phyloP scores from a whole-genome alignment of 2,797 vertebrate genomes.

The Melanogrammus aeglefinus region DNA sequence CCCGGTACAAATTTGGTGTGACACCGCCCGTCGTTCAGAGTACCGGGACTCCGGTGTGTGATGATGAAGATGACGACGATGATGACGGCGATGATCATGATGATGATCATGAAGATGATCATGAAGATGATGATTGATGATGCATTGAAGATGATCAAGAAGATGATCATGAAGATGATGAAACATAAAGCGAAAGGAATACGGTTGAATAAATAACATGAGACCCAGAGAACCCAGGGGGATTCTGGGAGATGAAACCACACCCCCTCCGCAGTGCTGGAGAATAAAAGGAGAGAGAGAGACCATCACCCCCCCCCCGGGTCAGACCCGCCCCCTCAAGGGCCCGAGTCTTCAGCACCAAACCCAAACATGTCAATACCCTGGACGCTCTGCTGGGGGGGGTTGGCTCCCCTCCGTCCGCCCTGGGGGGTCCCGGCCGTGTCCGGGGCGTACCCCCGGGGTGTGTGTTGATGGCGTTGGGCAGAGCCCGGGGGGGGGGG shows the following conservation, averaged over 20 bases:
- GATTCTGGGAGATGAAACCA: constrained; percentile 56
- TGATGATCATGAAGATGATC: constrained; percentile 59
- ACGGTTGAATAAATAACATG: constrained; percentile 76
- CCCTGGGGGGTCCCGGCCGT: constrained; percentile 14
- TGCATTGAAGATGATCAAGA: no score
- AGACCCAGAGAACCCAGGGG: constrained; percentile 64
- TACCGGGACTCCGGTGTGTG: constrained; percentile 48
- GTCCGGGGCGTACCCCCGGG: constrained; percentile 44
- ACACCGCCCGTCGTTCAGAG: constrained; percentile 59
- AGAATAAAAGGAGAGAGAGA: constrained; percentile 42
- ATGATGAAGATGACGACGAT: constrained; percentile 59
- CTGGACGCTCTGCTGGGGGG: not conserved
- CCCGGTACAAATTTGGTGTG: no score
- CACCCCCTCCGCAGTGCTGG: constrained; percentile 67
- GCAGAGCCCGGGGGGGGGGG: constrained; percentile 45
- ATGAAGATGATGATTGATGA: constrained; percentile 59
- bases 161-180: constrained; percentile 52
- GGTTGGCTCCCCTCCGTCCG: constrained; percentile 41
- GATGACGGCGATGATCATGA: constrained; percentile 59
- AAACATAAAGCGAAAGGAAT: constrained; percentile 65
- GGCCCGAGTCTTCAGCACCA: constrained; percentile 49
- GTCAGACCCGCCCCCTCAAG: constrained; percentile 48
- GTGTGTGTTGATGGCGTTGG: constrained; percentile 33
- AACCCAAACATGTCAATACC: constrained; percentile 31
- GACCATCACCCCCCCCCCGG: not conserved